Conservation (phyloP, 2,797 vertebrate species). For the Halcyon chelicuti region DNA sequence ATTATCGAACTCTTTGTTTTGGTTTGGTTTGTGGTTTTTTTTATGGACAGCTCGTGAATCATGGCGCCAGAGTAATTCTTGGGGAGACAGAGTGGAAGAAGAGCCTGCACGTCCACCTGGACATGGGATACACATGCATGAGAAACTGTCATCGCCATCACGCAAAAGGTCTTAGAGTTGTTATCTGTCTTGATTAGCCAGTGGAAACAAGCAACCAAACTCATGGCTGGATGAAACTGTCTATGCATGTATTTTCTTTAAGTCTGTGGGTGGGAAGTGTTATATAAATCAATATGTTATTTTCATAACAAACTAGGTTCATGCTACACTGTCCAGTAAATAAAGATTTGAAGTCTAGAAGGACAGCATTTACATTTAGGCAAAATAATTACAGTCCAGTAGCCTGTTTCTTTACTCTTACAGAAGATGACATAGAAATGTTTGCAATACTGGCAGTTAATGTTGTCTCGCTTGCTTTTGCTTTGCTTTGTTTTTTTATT, state of each 20-base stretch:
- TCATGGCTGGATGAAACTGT: neutral
- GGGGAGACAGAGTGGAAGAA: constrained; percentile 98
- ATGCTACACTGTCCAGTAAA: neutral
- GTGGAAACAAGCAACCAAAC: neutral
- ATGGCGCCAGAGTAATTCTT: constrained; percentile 96
- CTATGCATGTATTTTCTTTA: neutral
- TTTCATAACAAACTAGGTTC: neutral
- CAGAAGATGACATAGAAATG: neutral
- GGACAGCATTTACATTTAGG: neutral
- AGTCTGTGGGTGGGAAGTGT: neutral
- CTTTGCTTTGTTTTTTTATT: constrained; percentile 68
- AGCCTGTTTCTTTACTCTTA: neutral
- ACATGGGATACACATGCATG: constrained; percentile 99
- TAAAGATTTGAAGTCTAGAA: neutral
- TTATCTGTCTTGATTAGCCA: neutral
- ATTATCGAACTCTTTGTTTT: neutral
- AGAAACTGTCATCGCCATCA: constrained; percentile 96
- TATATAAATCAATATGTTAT: neutral
- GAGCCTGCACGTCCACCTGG: constrained; percentile 95
- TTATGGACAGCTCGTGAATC: constrained; percentile 88
- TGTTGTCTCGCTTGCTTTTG: neutral
- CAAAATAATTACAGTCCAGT: neutral
- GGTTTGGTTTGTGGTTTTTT: neutral
- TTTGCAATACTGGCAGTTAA: neutral
- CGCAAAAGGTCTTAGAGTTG: constrained; percentile 88